Base-by-base conservation (phyloP, 2,113 vertebrate genomes). In the Oryzias woworae region DNA sequence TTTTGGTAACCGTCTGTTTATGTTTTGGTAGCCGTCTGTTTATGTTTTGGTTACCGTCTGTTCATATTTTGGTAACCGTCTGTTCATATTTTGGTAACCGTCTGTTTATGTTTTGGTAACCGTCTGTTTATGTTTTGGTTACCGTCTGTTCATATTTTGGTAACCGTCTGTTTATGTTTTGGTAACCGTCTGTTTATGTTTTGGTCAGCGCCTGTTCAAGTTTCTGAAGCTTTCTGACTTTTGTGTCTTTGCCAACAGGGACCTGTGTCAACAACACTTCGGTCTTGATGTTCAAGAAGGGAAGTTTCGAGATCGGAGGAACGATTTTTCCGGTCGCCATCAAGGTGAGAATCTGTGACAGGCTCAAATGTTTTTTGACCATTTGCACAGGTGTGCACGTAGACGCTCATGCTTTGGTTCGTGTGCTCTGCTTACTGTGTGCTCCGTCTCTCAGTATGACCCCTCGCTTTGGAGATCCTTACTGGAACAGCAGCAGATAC, bases 261-360 rank as follows among this genome's bases (percentile, higher is more conserved):
- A 98, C 97, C 56, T 99, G 97, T 69, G 93, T 99, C 85, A 99
- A 99, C 77, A 99, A 99, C 77, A 99, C 97, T 1, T 99, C 97
- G 0, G 96, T 99, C 68, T 98, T 99, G 97, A 98, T 99, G 97
- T 99, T 99, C 75, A 98, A 98, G 88, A 99, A 98, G 60, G 97
- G 97, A 71, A 98, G 96, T 85, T 99, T 99, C 90, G 96, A 98
- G 85, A 96, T 98, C 4, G 96, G 95, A 89, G 95, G 94, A 5
- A 96, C 92, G 0, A 98, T 99, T 53, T 91, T 98, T 70, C 97
- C 97, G 3, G 95, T 98, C 48, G 93, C 96, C 36, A 98, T 99
- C 76, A 98, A 98, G 95, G 96, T 98, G 58, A 5, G 8, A 44
- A 17, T 8, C 2, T 13, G 14, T 3, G 7, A 1, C 45, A 18